These are phyloP conservation scores for Philereme transversata DNA, from an alignment of 2,888 invertebrate genomes.

Conservation along the genomic window DNA sequence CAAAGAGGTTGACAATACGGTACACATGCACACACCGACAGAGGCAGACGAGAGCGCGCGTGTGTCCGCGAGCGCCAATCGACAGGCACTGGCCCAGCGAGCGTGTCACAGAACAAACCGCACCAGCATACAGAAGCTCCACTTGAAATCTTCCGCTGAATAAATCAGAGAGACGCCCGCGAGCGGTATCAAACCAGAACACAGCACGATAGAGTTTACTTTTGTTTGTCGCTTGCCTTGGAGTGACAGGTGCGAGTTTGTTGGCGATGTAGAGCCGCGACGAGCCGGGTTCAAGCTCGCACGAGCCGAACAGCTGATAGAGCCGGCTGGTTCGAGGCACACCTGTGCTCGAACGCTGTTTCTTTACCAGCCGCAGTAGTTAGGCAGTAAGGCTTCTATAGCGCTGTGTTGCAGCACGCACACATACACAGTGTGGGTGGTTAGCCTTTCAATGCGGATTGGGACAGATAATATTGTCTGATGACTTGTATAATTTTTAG, in stretches of 20 bases:
- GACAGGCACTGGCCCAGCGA: slow-evolving; percentile 68
- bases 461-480: too few relatives aligned
- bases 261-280: slow-evolving; percentile 39
- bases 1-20: slow-evolving; percentile 75
- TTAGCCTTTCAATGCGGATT: too few relatives aligned
- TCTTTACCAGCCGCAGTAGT: slow-evolving; percentile 20
- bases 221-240: neutral
- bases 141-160: neutral
- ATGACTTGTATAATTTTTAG: too few relatives aligned
- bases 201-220: neutral
- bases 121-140: slow-evolving; percentile 14
- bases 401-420: neutral
- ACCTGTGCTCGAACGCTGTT: slow-evolving; percentile 60
- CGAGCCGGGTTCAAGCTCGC: slow-evolving; percentile 52
- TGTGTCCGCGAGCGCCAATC: slow-evolving; percentile 67
- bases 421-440: neutral
- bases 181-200: neutral
- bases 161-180: neutral
- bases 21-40: slow-evolving; percentile 72
- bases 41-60: slow-evolving; percentile 59
- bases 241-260: slow-evolving; percentile 5
- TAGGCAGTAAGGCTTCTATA: slow-evolving; percentile 11
- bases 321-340: slow-evolving; percentile 59
- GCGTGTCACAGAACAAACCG: slow-evolving; percentile 26
- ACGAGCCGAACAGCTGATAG: slow-evolving; percentile 75